Conservation (phyloP, 2,888 invertebrate species). For the Metellina segmentata region DNA sequence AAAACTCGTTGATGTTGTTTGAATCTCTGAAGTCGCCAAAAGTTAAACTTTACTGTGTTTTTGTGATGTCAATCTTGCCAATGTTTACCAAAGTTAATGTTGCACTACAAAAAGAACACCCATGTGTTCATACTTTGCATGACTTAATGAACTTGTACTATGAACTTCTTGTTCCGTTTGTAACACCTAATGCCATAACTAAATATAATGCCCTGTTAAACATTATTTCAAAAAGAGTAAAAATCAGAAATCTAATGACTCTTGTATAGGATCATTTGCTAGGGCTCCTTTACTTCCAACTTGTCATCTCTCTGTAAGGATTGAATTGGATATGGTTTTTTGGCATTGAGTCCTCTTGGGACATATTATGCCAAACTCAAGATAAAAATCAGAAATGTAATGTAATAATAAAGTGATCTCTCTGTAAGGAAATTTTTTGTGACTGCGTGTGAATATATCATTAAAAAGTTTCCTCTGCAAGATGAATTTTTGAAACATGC, state of each 20-base stretch:
- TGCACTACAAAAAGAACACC: constrained; percentile 8
- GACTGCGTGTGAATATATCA: neutral
- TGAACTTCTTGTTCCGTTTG: neutral
- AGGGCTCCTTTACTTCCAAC: neutral
- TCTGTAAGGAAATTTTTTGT: neutral
- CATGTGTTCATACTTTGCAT: constrained; percentile 10
- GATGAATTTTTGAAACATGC: no score
- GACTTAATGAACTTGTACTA: constrained; percentile 17
- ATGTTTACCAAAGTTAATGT: constrained; percentile 11
- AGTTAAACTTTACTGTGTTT: neutral
- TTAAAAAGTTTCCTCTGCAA: neutral
- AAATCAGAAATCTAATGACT: constrained; percentile 10
- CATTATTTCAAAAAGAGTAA: no score
- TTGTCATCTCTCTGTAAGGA: no score
- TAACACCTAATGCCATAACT: neutral
- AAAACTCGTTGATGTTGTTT: no score
- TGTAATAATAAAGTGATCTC: no score
- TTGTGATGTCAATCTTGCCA: neutral
- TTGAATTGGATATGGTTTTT: no score
- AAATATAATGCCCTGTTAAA: no score
- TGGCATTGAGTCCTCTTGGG: no score
- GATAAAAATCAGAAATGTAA: no score
- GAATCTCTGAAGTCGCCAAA: neutral
- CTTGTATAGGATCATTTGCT: constrained; percentile 7
- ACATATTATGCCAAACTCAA: no score